Conservation (phyloP, 2,797 vertebrate species). For the Prionace glauca region DNA sequence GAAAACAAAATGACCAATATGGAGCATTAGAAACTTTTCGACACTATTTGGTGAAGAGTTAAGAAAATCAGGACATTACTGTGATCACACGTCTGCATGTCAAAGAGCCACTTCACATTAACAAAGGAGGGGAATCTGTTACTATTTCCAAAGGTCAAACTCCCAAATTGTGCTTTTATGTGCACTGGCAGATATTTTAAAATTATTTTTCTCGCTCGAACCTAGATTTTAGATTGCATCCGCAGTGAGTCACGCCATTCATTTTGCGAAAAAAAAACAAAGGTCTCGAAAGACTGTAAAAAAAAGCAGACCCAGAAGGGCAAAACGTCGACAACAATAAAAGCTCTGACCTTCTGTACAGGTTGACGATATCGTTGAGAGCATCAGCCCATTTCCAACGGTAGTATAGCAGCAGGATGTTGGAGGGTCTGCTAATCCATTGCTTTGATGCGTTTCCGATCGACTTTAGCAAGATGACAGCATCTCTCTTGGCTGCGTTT, state of each 20-base stretch:
- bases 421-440: constrained; percentile 18
- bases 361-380: constrained; percentile 11
- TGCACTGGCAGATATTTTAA: not conserved
- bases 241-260: not conserved
- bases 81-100: not conserved
- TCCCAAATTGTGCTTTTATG: not conserved
- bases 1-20: not conserved
- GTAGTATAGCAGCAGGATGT: constrained; percentile 27
- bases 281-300: not conserved
- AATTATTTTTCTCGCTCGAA: not conserved
- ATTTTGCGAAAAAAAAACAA: not conserved
- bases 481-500: constrained; percentile 19
- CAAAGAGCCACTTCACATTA: not conserved
- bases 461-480: not conserved
- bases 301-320: no score
- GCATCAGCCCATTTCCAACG: constrained; percentile 35
- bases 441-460: constrained; percentile 20
- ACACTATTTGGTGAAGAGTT: not conserved
- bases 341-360: not conserved
- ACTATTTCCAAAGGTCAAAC: not conserved
- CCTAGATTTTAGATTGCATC: not conserved
- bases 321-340: not conserved
- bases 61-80: not conserved
- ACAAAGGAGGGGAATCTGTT: not conserved
- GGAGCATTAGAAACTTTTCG: not conserved